These are phyloP conservation scores for Zalophus californianus DNA, from an alignment of 2,797 vertebrate genomes.

Conservation along the genomic window DNA sequence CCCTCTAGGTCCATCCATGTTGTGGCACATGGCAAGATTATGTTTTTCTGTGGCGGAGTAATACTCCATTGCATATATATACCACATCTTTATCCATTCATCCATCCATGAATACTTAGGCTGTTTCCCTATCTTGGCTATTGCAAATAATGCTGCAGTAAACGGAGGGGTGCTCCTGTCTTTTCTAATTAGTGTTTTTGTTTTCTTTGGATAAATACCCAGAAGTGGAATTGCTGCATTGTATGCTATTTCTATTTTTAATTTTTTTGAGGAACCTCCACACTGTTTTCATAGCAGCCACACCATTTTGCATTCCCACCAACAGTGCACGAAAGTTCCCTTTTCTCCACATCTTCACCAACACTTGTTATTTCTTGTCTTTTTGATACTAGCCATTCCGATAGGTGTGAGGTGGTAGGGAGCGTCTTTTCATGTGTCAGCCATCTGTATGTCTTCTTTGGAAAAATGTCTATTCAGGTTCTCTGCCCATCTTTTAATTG, in stretches of 20 bases:
- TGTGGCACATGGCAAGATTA: neutral
- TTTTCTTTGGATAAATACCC: neutral
- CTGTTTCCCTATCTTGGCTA: neutral
- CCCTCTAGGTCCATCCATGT: neutral
- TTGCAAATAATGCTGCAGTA: neutral
- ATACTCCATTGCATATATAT: neutral
- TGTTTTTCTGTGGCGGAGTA: neutral
- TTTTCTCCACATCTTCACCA: neutral
- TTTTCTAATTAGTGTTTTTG: neutral
- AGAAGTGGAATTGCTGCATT: neutral
- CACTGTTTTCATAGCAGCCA: neutral
- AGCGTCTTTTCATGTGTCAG: neutral
- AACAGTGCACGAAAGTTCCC: neutral
- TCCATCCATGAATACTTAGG: neutral
- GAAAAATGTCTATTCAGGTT: neutral
- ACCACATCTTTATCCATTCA: neutral
- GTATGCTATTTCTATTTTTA: neutral
- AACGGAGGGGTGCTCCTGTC: neutral
- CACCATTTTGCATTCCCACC: neutral
- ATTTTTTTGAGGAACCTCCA: neutral
- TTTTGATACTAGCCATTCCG: neutral
- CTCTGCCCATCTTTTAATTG: neutral
- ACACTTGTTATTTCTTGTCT: neutral
- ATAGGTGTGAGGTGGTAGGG: neutral
- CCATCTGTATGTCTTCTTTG: neutral